phyloP scores from a whole-genome alignment of 2,797 vertebrate genomes.

The Phoxinus dragarum region DNA sequence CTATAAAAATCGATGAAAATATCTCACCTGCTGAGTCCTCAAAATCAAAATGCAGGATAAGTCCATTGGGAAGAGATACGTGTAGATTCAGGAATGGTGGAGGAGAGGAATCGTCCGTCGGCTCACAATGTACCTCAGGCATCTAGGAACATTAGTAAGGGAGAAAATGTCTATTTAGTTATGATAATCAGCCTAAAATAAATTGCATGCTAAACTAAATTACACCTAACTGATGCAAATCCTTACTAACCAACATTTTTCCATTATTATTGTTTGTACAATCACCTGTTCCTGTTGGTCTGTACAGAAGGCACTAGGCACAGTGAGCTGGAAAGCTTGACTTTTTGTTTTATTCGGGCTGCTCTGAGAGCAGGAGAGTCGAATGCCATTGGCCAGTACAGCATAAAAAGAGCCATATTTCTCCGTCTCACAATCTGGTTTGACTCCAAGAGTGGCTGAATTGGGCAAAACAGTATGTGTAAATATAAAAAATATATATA shows the following conservation, averaged over 20 bases:
- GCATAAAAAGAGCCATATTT: constrained; percentile 88
- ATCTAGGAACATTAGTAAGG: background rate
- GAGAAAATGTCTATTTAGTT: background rate
- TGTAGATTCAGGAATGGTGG: constrained; percentile 24
- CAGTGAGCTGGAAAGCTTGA: constrained; percentile 65
- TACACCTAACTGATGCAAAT: background rate
- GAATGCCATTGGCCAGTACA: constrained; percentile 85
- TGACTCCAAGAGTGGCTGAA: constrained; percentile 52
- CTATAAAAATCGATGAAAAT: background rate
- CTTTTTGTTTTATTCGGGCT: constrained; percentile 73
- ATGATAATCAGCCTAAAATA: background rate
- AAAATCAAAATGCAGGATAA: constrained; percentile 42
- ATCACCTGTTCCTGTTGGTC: constrained; percentile 27
- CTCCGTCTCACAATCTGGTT: constrained; percentile 68
- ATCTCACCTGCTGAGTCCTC: constrained; percentile 47
- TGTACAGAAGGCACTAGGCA: background rate
- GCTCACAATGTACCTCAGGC: background rate
- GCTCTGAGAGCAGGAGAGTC: constrained; percentile 86
- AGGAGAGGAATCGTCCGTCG: background rate
- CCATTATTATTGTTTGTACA: background rate
- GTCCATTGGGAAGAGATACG: constrained; percentile 40
- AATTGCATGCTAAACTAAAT: background rate
- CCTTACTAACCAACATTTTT: background rate
- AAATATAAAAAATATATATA: background rate
- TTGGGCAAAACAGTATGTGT: background rate